Evolutionary conservation across 2,888 invertebrate genomes (phyloP).

Genomic region (Artemia sinica): DNA sequence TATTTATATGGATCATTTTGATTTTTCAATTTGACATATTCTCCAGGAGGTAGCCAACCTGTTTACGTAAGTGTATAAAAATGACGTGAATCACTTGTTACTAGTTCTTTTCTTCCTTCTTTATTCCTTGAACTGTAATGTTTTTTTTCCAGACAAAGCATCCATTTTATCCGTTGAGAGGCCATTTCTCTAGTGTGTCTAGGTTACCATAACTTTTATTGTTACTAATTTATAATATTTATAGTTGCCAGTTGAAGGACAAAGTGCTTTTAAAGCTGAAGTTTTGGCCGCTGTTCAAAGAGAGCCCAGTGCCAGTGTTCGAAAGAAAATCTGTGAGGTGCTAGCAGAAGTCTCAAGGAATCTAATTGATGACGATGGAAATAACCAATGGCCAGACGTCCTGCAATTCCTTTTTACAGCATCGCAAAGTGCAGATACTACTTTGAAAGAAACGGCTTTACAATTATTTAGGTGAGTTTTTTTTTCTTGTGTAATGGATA

Average conservation of each 20-base stretch:
- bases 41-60: no score
- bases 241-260: conserved; percentile 57
- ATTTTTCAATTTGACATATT: no score
- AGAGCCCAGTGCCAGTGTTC: conserved; percentile 36
- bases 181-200: no score
- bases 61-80: no score
- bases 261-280: conserved; percentile 66
- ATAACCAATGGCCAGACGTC: conserved; percentile 92
- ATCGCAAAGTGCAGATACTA: conserved; percentile 61
- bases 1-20: no score
- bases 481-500: neutral
- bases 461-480: conserved; percentile 70
- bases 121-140: no score
- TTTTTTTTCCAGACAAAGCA: no score
- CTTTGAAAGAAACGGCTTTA: conserved; percentile 78
- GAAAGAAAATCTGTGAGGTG: conserved; percentile 86
- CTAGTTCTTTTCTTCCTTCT: no score
- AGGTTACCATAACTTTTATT: no score
- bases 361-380: conserved; percentile 83
- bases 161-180: no score
- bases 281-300: conserved; percentile 66
- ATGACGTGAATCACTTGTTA: no score
- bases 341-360: conserved; percentile 89
- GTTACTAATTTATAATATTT: neutral
- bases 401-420: conserved; percentile 81